Conservation (phyloP, 2,888 invertebrate species). For the Pseudeuparius sepicola region DNA sequence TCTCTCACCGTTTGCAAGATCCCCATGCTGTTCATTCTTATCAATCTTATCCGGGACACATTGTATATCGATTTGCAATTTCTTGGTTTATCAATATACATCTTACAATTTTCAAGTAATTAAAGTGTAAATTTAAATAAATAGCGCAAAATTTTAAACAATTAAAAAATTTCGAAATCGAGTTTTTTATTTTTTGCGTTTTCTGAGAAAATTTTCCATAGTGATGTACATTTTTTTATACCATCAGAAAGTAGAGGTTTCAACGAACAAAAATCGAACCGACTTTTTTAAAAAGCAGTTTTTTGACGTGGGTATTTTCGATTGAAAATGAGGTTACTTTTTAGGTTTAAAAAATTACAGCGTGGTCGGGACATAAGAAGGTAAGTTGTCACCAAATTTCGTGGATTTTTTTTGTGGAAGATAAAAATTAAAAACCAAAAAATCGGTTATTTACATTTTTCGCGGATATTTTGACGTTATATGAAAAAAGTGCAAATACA, state of each 20-base stretch:
- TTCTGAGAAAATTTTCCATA: conserved; percentile 2
- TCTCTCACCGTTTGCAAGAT: too few relatives aligned
- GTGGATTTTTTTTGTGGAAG: conserved; percentile 2
- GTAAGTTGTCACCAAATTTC: conserved; percentile 2
- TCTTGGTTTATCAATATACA: too few relatives aligned
- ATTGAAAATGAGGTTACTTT: conserved; percentile 1
- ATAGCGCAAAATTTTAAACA: too few relatives aligned
- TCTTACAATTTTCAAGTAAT: too few relatives aligned
- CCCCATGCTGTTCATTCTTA: too few relatives aligned
- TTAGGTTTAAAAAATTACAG: conserved; percentile 1
- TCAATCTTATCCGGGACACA: too few relatives aligned
- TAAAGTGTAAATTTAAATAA: too few relatives aligned
- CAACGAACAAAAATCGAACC: conserved; percentile 1
- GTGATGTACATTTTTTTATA: conserved; percentile 2
- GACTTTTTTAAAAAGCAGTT: conserved; percentile 1
- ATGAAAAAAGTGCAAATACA: conserved; percentile 2
- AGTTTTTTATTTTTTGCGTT: conserved; percentile 1
- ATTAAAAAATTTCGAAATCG: too few relatives aligned
- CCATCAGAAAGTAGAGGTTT: conserved; percentile 2
- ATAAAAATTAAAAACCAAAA: conserved; percentile 2
- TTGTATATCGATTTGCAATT: too few relatives aligned
- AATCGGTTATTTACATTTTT: conserved; percentile 1
- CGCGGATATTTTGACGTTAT: conserved; percentile 1
- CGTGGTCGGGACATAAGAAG: conserved; percentile 1
- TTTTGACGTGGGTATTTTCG: conserved; percentile 2